Percentiles rank a stretch among this genome's conserved stretches.
Evolutionary conservation across 64 coral and sea anemone genomes (phyloP).

Genomic region (Montipora sp.): DNA sequence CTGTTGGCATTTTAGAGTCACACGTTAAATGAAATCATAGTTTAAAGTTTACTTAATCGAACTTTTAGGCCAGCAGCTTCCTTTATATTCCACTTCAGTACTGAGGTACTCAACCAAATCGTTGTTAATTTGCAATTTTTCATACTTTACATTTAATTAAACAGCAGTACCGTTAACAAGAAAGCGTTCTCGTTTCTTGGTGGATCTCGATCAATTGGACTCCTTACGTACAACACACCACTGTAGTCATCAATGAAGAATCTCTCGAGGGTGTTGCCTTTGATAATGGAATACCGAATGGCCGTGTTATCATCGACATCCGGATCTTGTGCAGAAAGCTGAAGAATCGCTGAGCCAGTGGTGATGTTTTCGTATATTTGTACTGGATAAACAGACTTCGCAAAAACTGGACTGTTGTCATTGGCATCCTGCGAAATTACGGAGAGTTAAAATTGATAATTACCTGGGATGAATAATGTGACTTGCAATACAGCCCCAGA

Average conservation of each 20-base stretch:
- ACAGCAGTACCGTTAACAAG: slow-evolving; percentile 60
- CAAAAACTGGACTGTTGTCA: slow-evolving; percentile 87
- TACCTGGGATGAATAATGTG: too few species aligned
- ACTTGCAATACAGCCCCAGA: too few species aligned
- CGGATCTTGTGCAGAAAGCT: slow-evolving; percentile 63
- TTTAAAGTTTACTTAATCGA: neutral
- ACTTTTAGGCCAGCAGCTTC: too few species aligned
- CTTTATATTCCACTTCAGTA: too few species aligned
- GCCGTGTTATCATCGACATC: slow-evolving; percentile 53
- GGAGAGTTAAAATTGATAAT: neutral
- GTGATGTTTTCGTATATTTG: slow-evolving; percentile 77
- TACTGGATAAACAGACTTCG: slow-evolving; percentile 66
- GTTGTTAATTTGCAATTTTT: too few species aligned
- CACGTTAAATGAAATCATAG: neutral
- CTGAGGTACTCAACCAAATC: too few species aligned
- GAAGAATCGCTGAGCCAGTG: slow-evolving; percentile 69
- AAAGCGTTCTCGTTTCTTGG: slow-evolving; percentile 78
- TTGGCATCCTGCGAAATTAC: slow-evolving; percentile 80
- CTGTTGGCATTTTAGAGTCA: too few species aligned
- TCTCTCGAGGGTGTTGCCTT: slow-evolving; percentile 68
- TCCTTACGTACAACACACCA: slow-evolving; percentile 74
- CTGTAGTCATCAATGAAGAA: slow-evolving; percentile 90
- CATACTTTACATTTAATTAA: too few species aligned
- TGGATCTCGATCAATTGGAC: slow-evolving; percentile 81
- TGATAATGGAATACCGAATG: slow-evolving; percentile 80